phyloP scores from a whole-genome alignment of 2,113 vertebrate species.

The Ciconia maguari region DNA sequence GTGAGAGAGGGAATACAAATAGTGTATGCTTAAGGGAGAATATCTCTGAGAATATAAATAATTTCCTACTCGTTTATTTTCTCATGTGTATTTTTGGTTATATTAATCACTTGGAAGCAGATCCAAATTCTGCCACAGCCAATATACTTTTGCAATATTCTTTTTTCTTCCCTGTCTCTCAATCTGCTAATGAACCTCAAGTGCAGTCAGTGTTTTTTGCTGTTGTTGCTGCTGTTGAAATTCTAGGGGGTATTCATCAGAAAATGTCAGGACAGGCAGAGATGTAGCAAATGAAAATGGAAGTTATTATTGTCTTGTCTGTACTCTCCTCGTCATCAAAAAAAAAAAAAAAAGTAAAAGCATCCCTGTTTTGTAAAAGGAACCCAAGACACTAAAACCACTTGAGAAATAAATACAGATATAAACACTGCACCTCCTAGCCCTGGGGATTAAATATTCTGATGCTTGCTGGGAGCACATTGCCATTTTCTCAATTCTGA shows the following conservation, averaged over 20 bases:
- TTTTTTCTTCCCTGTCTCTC: not conserved
- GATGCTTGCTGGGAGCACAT: not conserved
- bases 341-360: not conserved
- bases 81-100: not conserved
- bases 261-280: not conserved
- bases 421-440: not conserved
- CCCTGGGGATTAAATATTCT: not conserved
- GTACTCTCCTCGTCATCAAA: not conserved
- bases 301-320: not conserved
- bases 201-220: not conserved
- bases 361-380: not conserved
- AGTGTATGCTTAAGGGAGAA: not conserved
- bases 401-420: not conserved
- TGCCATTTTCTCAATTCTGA: conserved; percentile 21
- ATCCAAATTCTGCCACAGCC: not conserved
- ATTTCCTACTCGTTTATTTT: not conserved
- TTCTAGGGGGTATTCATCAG: not conserved
- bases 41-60: not conserved
- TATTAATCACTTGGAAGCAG: not conserved
- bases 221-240: not conserved
- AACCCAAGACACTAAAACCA: not conserved
- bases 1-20: not conserved
- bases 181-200: not conserved
- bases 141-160: not conserved
- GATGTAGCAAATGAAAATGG: not conserved